A percentile compares a stretch with the other conserved stretches of the same genome.
Conservation (phyloP, 1,140 invertebrate species). For the Helicoverpa zea region DNA sequence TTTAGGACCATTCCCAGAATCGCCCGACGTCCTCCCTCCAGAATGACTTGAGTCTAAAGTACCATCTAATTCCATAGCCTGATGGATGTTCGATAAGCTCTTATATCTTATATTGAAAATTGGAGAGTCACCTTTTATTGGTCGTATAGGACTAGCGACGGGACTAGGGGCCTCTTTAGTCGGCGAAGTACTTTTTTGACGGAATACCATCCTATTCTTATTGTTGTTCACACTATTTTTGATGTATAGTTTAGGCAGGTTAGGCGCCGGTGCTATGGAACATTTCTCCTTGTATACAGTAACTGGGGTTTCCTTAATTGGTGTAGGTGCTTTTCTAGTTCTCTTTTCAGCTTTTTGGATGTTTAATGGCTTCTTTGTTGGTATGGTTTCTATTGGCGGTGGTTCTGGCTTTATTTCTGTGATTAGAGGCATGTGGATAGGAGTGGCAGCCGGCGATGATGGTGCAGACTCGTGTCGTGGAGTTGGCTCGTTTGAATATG, state of each 20-base stretch:
- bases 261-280: slow-evolving; percentile 80
- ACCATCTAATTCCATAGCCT: slow-evolving; percentile 92
- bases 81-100: slow-evolving; percentile 92
- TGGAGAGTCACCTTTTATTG: slow-evolving; percentile 91
- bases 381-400: slow-evolving; percentile 96
- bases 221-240: slow-evolving; percentile 91
- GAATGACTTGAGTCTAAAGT: slow-evolving; percentile 96
- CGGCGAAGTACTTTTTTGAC: slow-evolving; percentile 91
- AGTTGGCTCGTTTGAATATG: slow-evolving; percentile 87
- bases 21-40: slow-evolving; percentile 93
- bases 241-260: slow-evolving; percentile 91
- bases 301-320: slow-evolving; percentile 87
- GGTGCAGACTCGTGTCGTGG: slow-evolving; percentile 83
- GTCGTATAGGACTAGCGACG: slow-evolving; percentile 83
- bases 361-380: slow-evolving; percentile 91
- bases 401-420: slow-evolving; percentile 92
- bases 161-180: slow-evolving; percentile 91
- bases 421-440: slow-evolving; percentile 87
- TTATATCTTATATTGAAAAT: slow-evolving; percentile 95
- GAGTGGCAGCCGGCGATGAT: slow-evolving; percentile 82
- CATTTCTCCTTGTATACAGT: slow-evolving; percentile 86
- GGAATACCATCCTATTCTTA: slow-evolving; percentile 88
- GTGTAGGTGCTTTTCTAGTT: slow-evolving; percentile 87
- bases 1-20: slow-evolving; percentile 92
- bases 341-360: slow-evolving; percentile 89